Evolutionary conservation across 2,797 vertebrate genomes (phyloP).

Genomic region (Hoplostethus mediterraneus): DNA sequence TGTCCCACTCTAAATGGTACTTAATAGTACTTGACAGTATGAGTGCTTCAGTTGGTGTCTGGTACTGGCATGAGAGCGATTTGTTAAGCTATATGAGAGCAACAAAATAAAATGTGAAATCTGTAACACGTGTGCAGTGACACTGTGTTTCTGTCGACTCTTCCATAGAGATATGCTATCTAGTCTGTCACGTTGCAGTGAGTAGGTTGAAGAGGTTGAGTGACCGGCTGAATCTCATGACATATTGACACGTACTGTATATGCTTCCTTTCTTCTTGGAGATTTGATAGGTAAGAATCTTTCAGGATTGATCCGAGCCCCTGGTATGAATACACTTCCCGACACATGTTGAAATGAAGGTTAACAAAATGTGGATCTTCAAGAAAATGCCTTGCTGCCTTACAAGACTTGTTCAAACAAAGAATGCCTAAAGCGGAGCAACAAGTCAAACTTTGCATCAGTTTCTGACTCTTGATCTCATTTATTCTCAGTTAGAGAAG

Average conservation of each 20-base stretch:
- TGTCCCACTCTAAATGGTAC: conserved; percentile 57
- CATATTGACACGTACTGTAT: neutral
- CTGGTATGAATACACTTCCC: conserved; percentile 6
- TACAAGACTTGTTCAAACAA: conserved; percentile 9
- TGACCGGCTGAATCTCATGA: neutral
- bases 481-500: neutral
- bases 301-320: no score
- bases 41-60: conserved; percentile 53
- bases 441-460: neutral
- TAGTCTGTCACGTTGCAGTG: neutral
- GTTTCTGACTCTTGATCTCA: neutral
- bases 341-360: neutral
- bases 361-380: conserved; percentile 2
- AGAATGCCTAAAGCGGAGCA: conserved; percentile 1
- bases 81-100: conserved; percentile 63
- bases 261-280: no score
- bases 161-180: conserved; percentile 25
- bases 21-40: conserved; percentile 61
- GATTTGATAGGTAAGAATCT: no score
- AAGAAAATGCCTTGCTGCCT: neutral
- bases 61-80: conserved; percentile 50
- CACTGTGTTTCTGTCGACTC: neutral
- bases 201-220: neutral
- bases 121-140: conserved; percentile 44
- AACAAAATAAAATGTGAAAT: conserved; percentile 85